These are phyloP conservation scores for Okapia johnstoni DNA, from an alignment of 2,113 vertebrate species.

Conservation along the genomic window DNA sequence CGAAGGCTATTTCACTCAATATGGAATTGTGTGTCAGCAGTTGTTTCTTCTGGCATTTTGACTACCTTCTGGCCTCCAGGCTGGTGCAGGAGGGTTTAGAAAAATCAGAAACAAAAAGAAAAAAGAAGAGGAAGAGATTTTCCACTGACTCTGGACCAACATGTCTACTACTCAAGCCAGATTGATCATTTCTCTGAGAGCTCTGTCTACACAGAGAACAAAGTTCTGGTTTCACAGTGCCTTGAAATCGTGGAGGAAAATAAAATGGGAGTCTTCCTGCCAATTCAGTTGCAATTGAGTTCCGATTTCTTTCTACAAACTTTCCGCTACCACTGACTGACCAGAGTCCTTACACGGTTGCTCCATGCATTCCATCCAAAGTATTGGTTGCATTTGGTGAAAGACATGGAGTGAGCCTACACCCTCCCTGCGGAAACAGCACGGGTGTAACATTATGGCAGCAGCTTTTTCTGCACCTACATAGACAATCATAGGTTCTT, in stretches of 20 bases:
- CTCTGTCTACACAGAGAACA: background rate
- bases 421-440: background rate
- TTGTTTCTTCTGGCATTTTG: background rate
- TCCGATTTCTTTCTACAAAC: background rate
- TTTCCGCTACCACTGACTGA: background rate
- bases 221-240: background rate
- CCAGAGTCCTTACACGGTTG: background rate
- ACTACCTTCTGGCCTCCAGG: background rate
- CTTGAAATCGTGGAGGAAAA: background rate
- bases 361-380: background rate
- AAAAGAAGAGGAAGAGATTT: background rate
- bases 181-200: accelerated
- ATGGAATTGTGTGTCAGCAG: background rate
- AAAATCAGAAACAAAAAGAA: background rate
- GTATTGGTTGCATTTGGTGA: background rate
- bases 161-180: background rate
- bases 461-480: background rate
- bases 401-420: background rate
- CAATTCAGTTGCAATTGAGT: background rate
- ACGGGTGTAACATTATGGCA: background rate
- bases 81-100: background rate
- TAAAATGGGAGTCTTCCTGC: background rate
- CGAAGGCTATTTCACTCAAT: background rate
- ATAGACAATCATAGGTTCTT: background rate
- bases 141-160: background rate